These are phyloP conservation scores for Ptychadena robeensis DNA, from an alignment of 2,797 vertebrate species.

Conservation along the genomic window DNA sequence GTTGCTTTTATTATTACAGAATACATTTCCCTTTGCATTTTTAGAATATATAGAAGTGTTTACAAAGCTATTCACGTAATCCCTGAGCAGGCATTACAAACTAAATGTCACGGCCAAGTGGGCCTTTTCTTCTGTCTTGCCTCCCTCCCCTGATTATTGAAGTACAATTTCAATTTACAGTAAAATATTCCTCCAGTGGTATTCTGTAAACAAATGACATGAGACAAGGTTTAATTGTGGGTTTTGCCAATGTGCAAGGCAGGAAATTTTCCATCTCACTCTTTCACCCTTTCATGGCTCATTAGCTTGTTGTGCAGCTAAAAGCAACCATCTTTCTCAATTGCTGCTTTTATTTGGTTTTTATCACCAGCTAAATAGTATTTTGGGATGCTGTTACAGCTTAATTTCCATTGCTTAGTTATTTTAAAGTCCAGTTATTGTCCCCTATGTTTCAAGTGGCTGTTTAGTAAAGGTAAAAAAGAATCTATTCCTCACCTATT, in stretches of 20 bases:
- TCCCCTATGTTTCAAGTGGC: background rate
- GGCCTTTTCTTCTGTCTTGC: background rate
- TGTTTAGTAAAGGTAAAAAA: background rate
- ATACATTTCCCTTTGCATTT: background rate
- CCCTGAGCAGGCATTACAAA: background rate
- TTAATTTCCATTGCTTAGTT: background rate
- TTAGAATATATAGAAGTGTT: background rate
- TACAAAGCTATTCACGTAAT: background rate
- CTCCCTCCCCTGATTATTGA: conserved; percentile 7
- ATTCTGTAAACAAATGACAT: background rate
- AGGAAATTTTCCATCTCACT: conserved; percentile 6
- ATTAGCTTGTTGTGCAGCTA: conserved; percentile 29
- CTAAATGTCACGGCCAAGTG: conserved; percentile 5
- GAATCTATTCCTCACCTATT: background rate
- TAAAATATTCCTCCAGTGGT: background rate
- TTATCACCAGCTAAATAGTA: conserved; percentile 35
- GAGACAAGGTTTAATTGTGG: conserved; percentile 11
- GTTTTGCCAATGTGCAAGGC: conserved; percentile 1
- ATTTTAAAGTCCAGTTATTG: background rate
- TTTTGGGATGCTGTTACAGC: background rate
- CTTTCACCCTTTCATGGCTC: conserved; percentile 18
- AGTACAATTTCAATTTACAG: conserved; percentile 13
- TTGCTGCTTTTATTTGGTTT: conserved; percentile 27
- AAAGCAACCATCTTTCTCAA: conserved; percentile 10
- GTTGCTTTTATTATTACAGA: background rate